Evolutionary conservation across 1,140 invertebrate genomes (phyloP).

Genomic region (Cardiocondyla obscurior): DNA sequence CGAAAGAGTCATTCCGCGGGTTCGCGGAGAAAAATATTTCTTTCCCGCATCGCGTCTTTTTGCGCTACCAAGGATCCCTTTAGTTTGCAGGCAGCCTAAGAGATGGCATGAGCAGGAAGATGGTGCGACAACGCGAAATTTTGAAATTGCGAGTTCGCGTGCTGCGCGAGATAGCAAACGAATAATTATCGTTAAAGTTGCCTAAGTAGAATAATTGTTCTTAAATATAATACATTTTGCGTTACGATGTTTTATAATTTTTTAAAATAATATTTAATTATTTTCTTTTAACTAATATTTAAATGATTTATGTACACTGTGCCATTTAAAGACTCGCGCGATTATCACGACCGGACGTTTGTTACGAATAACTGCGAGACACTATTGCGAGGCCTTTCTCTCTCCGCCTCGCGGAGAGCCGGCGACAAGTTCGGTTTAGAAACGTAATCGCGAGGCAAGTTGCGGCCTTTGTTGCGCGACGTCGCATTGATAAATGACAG

Average conservation of each 20-base stretch:
- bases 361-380: background rate
- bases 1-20: background rate
- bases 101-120: constrained; percentile 72
- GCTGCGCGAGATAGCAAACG: background rate
- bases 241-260: no score
- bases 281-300: background rate
- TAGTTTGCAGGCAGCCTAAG: constrained; percentile 55
- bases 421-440: constrained; percentile 38
- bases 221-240: background rate
- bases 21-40: constrained; percentile 12
- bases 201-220: background rate
- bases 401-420: background rate
- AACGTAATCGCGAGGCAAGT: constrained; percentile 43
- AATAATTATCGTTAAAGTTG: background rate
- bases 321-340: background rate
- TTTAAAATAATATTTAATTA: no score
- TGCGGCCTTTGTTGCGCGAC: constrained; percentile 43
- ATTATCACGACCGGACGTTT: background rate
- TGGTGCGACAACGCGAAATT: constrained; percentile 23
- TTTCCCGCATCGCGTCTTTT: constrained; percentile 9
- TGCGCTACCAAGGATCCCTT: constrained; percentile 40
- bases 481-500: constrained; percentile 55
- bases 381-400: background rate
- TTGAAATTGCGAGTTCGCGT: background rate
- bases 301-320: background rate